phyloP scores from a whole-genome alignment of 2,797 vertebrate species.

The Silurus lanzhouensis region DNA sequence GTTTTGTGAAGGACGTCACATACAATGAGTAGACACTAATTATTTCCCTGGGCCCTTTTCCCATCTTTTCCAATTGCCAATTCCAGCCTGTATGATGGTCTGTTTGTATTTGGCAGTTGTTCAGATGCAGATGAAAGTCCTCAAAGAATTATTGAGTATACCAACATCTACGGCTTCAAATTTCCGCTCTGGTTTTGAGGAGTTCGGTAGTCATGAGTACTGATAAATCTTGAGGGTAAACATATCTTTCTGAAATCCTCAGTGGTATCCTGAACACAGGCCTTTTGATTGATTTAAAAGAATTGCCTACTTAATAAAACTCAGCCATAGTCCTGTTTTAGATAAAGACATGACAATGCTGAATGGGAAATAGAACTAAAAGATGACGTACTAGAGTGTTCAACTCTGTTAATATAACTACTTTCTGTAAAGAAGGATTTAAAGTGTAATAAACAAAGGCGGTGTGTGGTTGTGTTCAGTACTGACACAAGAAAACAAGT shows the following conservation, averaged over 20 bases:
- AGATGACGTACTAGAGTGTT: neutral
- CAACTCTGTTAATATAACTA: slow-evolving; percentile 45
- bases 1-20: neutral
- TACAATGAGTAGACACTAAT: slow-evolving; percentile 49
- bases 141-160: slow-evolving; percentile 59
- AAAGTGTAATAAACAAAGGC: slow-evolving; percentile 35
- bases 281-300: slow-evolving; percentile 55
- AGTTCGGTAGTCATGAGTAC: slow-evolving; percentile 37
- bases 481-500: slow-evolving; percentile 22
- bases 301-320: slow-evolving; percentile 58
- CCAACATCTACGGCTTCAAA: slow-evolving; percentile 60
- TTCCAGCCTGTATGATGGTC: slow-evolving; percentile 56
- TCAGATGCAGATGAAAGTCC: slow-evolving; percentile 48
- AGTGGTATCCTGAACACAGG: slow-evolving; percentile 46
- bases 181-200: slow-evolving; percentile 48
- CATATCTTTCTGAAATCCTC: slow-evolving; percentile 49
- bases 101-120: slow-evolving; percentile 44
- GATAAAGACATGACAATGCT: slow-evolving; percentile 55
- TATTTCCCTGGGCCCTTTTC: slow-evolving; percentile 53
- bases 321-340: slow-evolving; percentile 58
- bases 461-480: neutral
- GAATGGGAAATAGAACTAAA: slow-evolving; percentile 53
- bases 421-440: slow-evolving; percentile 41
- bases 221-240: slow-evolving; percentile 40
- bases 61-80: slow-evolving; percentile 50